Base-by-base conservation (phyloP, 2,797 vertebrate species). In the Alauda arvensis region DNA sequence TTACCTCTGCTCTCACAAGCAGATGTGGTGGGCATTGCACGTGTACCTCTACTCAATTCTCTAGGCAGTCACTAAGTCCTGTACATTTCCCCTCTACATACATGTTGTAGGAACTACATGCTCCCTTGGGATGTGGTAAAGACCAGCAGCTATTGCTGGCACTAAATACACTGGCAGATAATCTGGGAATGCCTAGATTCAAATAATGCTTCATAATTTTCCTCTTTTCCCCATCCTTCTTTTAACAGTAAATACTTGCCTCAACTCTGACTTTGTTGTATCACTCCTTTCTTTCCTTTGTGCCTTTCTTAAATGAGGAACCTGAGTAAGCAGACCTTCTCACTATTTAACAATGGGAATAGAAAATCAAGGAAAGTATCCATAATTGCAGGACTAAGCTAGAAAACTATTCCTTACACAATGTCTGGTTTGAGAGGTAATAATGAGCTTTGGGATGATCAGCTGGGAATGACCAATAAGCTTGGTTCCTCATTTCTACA, bases 401-500 rank as follows among this genome's bases (percentile, higher is more conserved):
- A 69, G 60, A 88, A 89, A 85, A 46, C 6, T 23, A 8, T 52
- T 84, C 34, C 68, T 90, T 90, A 60, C 3, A 26, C n/a, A 78
- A 3, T 29, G 29, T 75, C 53, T 84, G 20, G 12, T 59, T 77
- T 87, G 57, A 39, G 18, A 85, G 43, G 37, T 39, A 75, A 62
- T 74, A 86, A 89, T n/a, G 46, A 89, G 51, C 43, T 75, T 79
- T 39, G 43, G 19, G 51, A 39, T 79, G 61, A 79, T 37, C 59
- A 59, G 6, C 15, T 75, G 75, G 65, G 37, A 89, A 82, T 52
- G 78, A 77, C 78, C 78, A 67, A 28, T 65, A 86, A 56, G 23
- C 20, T 85, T 55, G 18, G 24, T 80, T 89, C 89, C 51, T 92
- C 45, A 62, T 78, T 94, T 93, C 82, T 43, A 52, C 20, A 33